phyloP scores from a whole-genome alignment of 64 coral and sea anemone genomes.

The Platygyra sinensis region DNA sequence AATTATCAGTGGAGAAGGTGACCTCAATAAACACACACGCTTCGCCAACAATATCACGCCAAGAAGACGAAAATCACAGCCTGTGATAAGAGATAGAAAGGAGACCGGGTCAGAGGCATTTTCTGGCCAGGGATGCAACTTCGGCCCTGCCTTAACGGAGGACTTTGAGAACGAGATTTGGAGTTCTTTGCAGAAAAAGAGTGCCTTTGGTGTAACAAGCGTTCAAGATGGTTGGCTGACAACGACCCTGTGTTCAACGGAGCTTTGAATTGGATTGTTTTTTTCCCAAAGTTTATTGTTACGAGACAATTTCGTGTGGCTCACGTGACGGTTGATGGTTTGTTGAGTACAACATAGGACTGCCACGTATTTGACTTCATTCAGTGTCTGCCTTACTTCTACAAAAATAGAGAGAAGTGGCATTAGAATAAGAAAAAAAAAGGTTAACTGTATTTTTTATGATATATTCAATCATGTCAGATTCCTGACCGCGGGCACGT shows the following conservation, averaged over 20 bases:
- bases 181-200: background rate
- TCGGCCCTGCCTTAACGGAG: background rate
- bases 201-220: slow-evolving; percentile 18
- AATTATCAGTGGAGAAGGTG: background rate
- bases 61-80: background rate
- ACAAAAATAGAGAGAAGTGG: too few relatives aligned
- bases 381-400: too few relatives aligned
- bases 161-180: background rate
- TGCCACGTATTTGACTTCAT: too few relatives aligned
- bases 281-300: background rate
- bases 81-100: background rate
- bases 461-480: too few relatives aligned
- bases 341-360: too few relatives aligned
- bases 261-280: too few relatives aligned
- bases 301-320: background rate
- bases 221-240: slow-evolving; percentile 44
- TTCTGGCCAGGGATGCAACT: background rate
- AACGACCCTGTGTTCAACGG: slow-evolving; percentile 62
- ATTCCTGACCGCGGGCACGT: too few relatives aligned
- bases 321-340: background rate
- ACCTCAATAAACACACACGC: background rate
- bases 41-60: too few relatives aligned
- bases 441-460: too few relatives aligned
- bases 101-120: background rate
- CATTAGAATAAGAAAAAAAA: too few relatives aligned